Conservation (phyloP, 2,797 vertebrate species). For the Pelodytes ibericus region DNA sequence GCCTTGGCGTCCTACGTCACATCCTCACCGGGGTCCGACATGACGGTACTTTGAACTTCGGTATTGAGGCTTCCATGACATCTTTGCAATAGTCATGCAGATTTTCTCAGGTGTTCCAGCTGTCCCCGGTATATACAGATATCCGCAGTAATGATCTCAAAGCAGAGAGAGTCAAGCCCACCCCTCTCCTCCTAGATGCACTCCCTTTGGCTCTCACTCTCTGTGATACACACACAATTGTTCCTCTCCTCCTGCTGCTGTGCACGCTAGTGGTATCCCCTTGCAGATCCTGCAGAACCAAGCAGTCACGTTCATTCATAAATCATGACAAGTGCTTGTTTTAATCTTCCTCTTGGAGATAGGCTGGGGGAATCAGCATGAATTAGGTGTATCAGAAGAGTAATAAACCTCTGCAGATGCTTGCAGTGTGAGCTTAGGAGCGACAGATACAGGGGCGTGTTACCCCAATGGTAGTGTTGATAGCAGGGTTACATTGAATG, state of each 20-base stretch:
- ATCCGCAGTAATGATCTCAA: conserved; percentile 10
- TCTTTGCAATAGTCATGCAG: conserved; percentile 46
- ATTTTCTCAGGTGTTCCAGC: conserved; percentile 23
- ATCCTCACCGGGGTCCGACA: no score
- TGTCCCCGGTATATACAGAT: conserved; percentile 4
- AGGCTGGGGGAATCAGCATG: background rate
- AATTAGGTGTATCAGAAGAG: background rate
- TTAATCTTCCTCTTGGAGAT: no score
- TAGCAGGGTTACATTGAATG: conserved; percentile 5
- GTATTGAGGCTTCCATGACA: no score
- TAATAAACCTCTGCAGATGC: background rate
- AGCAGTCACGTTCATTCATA: conserved; percentile 43
- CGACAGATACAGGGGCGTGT: no score
- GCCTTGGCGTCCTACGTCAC: no score
- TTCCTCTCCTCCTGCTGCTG: background rate
- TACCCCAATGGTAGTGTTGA: no score
- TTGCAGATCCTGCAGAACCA: conserved; percentile 37
- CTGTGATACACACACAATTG: conserved; percentile 8
- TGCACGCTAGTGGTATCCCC: conserved; percentile 16
- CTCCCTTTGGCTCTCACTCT: conserved; percentile 5
- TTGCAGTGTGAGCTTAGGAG: background rate
- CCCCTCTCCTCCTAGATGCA: conserved; percentile 15
- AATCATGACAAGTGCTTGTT: conserved; percentile 40
- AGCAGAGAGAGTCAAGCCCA: conserved; percentile 20
- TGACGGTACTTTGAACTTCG: no score